Base-by-base conservation (phyloP, 2,888 invertebrate species). In the Timandra comae region DNA sequence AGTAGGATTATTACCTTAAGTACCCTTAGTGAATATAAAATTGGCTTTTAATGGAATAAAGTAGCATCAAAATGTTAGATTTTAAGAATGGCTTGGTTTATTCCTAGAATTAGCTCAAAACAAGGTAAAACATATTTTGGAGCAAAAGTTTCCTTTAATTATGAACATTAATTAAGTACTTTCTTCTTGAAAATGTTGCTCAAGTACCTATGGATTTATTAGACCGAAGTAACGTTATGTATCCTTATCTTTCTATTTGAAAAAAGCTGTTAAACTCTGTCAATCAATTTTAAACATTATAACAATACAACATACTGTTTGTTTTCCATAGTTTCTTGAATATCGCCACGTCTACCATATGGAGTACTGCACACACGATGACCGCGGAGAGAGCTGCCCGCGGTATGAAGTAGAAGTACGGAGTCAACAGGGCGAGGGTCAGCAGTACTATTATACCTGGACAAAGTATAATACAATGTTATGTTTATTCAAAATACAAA, bases 351-450 rank as follows among this genome's bases (percentile, higher is more conserved):
- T 93, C 92, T 2, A 93, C 86, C 92, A 93, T 92, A 49, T 91
- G 90, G 29, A 93, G 74, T 0, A 93, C 93, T 2, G 94, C 94
- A 47, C 91, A 91, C 29, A 93, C 90, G 50, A 94, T 93, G 28
- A 95, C 93, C 0, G 93, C 90, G 1, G 91, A 81, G 7, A 91
- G 65, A 0, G 91, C 90, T 1, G 91, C 88, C 34, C 89, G 90
- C 2, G 92, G 92, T 44, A 92, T 92, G 62, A 88, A 92, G 57
- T 89, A 90, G 71, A 94, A 94, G 56, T 91, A 90, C 0, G 92
- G 92, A 0, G 93, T 93, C 30, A 94, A 72, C 36, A 93, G 85
- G 12, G 88, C 89, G 29, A 94, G 69, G 0, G 94, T 90, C 42
- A 93, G 67, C 21, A 94, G 72, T 5, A 94, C 92, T 62, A 94